Conservation (phyloP, 2,113 vertebrate species). For the Guaruba guarouba region DNA sequence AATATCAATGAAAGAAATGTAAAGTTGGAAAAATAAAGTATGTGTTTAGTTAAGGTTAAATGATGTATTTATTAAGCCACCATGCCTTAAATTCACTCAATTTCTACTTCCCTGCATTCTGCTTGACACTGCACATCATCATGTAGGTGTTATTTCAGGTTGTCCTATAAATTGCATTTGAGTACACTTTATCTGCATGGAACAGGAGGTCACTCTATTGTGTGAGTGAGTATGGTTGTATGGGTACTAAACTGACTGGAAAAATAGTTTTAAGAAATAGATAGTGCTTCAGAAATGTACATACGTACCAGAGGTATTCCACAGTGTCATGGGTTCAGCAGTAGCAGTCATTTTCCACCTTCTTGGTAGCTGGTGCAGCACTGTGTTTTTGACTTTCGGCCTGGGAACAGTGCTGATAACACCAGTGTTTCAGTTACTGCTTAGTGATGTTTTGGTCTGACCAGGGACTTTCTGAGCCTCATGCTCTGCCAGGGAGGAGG, state of each 20-base stretch:
- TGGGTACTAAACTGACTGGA: neutral
- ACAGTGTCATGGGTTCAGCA: too few relatives aligned
- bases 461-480: too few relatives aligned
- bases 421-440: too few relatives aligned
- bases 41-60: neutral
- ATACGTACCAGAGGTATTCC: neutral
- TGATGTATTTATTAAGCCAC: neutral
- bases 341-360: too few relatives aligned
- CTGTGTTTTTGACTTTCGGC: too few relatives aligned
- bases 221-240: neutral
- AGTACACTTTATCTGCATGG: neutral
- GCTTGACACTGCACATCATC: neutral
- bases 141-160: neutral
- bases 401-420: too few relatives aligned
- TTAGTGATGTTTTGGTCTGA: too few relatives aligned
- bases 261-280: neutral
- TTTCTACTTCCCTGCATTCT: neutral
- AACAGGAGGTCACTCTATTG: neutral
- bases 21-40: neutral
- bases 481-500: too few relatives aligned
- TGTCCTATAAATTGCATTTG: neutral
- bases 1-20: neutral
- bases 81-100: neutral
- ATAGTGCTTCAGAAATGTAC: neutral
- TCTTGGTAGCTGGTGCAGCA: too few relatives aligned